Conservation (phyloP, 1,140 invertebrate species). For the Mylabris phalerata region DNA sequence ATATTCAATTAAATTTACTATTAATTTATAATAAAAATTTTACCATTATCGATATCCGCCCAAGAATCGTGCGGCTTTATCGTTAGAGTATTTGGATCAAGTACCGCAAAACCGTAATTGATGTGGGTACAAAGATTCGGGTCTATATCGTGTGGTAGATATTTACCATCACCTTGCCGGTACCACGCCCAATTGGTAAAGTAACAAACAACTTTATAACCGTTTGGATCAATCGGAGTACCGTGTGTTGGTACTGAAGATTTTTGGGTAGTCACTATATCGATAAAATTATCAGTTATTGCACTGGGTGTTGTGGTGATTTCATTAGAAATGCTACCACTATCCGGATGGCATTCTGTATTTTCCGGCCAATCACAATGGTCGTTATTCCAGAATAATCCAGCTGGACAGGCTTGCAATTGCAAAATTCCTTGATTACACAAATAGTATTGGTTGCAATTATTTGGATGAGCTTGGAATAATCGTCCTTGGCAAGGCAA, state of each 20-base stretch:
- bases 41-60: slow-evolving; percentile 61
- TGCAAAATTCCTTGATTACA: slow-evolving; percentile 66
- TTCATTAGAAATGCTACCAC: slow-evolving; percentile 22
- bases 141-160: slow-evolving; percentile 59
- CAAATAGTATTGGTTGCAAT: slow-evolving; percentile 74
- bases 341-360: slow-evolving; percentile 48
- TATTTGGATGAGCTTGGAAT: slow-evolving; percentile 55
- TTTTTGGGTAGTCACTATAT: neutral
- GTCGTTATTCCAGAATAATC: slow-evolving; percentile 69
- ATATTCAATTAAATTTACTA: neutral
- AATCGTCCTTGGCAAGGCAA: slow-evolving; percentile 50
- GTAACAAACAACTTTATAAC: slow-evolving; percentile 64
- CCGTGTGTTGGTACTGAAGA: slow-evolving; percentile 1
- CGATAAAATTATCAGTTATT: slow-evolving; percentile 10
- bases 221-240: neutral
- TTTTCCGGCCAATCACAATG: slow-evolving; percentile 76
- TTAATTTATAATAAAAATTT: slow-evolving; percentile 7
- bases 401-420: slow-evolving; percentile 59
- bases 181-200: slow-evolving; percentile 73
- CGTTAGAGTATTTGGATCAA: slow-evolving; percentile 49
- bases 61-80: slow-evolving; percentile 57
- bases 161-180: slow-evolving; percentile 58
- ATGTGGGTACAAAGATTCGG: slow-evolving; percentile 64
- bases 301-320: slow-evolving; percentile 9
- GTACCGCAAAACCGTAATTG: slow-evolving; percentile 64